Conservation (phyloP, 2,888 invertebrate species). For the Gryllus longicercus region DNA sequence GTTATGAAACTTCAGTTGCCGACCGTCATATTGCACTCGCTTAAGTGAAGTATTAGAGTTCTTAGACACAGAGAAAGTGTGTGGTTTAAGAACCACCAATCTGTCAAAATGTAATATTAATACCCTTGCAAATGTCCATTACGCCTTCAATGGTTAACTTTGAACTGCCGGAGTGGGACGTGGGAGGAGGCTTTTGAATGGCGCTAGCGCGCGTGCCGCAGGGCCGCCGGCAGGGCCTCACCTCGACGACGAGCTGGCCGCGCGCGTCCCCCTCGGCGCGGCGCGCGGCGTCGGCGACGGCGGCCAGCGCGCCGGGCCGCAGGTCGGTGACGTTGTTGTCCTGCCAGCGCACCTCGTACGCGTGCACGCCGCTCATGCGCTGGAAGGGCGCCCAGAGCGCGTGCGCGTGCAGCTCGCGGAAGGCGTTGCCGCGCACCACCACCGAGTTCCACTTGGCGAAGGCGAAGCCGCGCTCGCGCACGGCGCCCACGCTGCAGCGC, state of each 20-base stretch:
- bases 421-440: conserved; percentile 61
- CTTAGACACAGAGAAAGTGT: too few relatives aligned
- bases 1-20: too few relatives aligned
- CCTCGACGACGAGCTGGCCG: conserved; percentile 45
- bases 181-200: too few relatives aligned
- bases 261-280: conserved; percentile 32
- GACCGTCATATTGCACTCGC: too few relatives aligned
- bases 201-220: too few relatives aligned
- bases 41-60: too few relatives aligned
- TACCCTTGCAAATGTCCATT: too few relatives aligned
- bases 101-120: too few relatives aligned
- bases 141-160: too few relatives aligned
- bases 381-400: conserved; percentile 48
- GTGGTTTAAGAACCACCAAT: too few relatives aligned
- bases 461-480: conserved; percentile 59
- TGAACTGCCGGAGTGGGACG: too few relatives aligned
- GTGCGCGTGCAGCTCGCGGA: conserved; percentile 55
- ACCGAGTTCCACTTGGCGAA: conserved; percentile 67
- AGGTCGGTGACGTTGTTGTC: conserved; percentile 56
- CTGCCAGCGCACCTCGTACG: conserved; percentile 52
- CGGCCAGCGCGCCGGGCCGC: conserved; percentile 40
- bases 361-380: conserved; percentile 48
- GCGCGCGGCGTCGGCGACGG: conserved; percentile 33
- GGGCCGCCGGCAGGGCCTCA: too few relatives aligned
- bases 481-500: conserved; percentile 59